phyloP scores from a whole-genome alignment of 2,888 invertebrate species.

The Stenurella melanura region DNA sequence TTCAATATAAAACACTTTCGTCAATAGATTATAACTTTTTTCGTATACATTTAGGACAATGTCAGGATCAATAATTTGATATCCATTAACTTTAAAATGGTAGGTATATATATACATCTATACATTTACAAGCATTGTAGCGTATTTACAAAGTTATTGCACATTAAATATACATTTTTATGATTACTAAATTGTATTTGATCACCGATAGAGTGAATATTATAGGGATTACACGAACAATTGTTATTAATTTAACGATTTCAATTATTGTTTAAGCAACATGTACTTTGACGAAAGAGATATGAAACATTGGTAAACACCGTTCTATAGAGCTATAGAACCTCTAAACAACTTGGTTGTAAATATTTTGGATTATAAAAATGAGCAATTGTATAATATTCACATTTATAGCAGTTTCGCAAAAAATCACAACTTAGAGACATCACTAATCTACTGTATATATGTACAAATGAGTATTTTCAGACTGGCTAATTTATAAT shows the following conservation, averaged over 20 bases:
- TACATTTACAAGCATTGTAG: constrained; percentile 71
- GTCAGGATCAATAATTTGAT: constrained; percentile 50
- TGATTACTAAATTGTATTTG: constrained; percentile 51
- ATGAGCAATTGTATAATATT: constrained; percentile 69
- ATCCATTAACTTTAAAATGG: constrained; percentile 51
- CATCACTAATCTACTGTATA: constrained; percentile 68
- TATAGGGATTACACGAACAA: constrained; percentile 52
- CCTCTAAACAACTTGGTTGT: constrained; percentile 47
- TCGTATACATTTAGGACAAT: constrained; percentile 70
- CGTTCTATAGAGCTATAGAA: constrained; percentile 28
- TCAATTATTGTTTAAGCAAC: constrained; percentile 53
- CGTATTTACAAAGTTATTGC: constrained; percentile 73
- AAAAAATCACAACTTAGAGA: constrained; percentile 69
- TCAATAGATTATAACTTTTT: constrained; percentile 43
- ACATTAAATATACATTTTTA: constrained; percentile 71
- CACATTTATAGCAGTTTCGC: constrained; percentile 64
- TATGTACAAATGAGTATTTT: constrained; percentile 71
- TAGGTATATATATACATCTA: constrained; percentile 68
- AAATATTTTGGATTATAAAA: constrained; percentile 59
- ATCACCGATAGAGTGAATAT: constrained; percentile 54
- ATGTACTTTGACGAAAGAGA: constrained; percentile 53
- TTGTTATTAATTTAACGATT: constrained; percentile 54
- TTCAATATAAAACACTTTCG: constrained; percentile 14
- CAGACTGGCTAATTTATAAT: constrained; percentile 67
- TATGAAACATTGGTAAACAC: constrained; percentile 48